Conservation (phyloP, 2,888 invertebrate genomes). For the Dimorphilus gyrociliatus region DNA sequence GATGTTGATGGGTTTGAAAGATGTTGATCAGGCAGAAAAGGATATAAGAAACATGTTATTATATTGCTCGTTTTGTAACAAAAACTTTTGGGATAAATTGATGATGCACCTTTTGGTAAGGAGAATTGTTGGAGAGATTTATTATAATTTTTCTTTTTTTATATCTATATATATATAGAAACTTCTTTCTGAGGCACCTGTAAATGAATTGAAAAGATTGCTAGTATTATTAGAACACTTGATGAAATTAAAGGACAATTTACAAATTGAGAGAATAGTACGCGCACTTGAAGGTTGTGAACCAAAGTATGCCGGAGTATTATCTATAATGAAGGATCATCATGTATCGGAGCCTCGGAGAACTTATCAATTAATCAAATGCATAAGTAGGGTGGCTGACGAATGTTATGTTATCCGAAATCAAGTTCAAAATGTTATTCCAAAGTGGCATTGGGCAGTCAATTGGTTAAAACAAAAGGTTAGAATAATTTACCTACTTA, state of each 20-base stretch:
- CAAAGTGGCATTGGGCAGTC: conserved; percentile 42
- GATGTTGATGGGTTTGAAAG: conserved; percentile 35
- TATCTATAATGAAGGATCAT: conserved; percentile 33
- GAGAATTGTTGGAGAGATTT: no score
- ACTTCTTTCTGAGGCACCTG: no score
- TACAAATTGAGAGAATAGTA: no score
- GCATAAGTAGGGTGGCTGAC: conserved; percentile 37
- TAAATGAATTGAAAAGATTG: not conserved
- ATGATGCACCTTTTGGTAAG: conserved; percentile 36
- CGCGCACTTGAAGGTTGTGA: no score
- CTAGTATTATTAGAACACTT: no score
- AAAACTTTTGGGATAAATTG: conserved; percentile 26
- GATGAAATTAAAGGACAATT: no score
- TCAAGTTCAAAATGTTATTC: conserved; percentile 32
- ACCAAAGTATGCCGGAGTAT: no score
- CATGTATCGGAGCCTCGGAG: conserved; percentile 37
- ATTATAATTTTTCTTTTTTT: no score
- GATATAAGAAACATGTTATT: conserved; percentile 33
- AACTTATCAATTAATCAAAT: conserved; percentile 41
- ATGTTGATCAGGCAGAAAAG: conserved; percentile 20
- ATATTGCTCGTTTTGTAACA: conserved; percentile 34
- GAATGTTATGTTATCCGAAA: conserved; percentile 35
- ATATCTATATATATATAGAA: no score
- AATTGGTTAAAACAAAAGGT: conserved; percentile 41
- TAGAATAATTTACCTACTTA: conserved; percentile 7